These are phyloP conservation scores for Chaenogobius annularis DNA, from an alignment of 2,113 vertebrate species.

Conservation along the genomic window DNA sequence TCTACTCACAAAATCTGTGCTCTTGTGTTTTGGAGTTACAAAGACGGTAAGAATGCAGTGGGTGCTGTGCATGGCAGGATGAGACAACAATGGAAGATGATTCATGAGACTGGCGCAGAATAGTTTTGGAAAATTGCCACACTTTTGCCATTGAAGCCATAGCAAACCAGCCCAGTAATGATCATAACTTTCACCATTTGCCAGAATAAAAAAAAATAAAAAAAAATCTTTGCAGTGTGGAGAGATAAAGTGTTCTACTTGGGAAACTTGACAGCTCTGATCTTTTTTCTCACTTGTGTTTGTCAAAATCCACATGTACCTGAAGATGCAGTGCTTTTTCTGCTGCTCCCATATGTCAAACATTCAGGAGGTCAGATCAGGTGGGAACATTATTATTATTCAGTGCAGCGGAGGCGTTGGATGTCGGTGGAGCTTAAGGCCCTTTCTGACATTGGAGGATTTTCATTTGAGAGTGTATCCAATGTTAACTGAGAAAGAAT, in stretches of 20 bases:
- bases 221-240: not conserved
- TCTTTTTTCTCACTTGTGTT: slow-evolving; percentile 1
- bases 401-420: not conserved
- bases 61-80: not conserved
- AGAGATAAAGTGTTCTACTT: not conserved
- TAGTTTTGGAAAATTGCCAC: not conserved
- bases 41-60: not conserved
- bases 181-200: not conserved
- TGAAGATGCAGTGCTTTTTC: slow-evolving; percentile 2
- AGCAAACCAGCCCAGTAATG: not conserved
- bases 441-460: too few relatives aligned
- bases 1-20: not conserved
- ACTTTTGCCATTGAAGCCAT: not conserved
- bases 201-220: slow-evolving; percentile 4
- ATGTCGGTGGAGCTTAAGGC: not conserved
- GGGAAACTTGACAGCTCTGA: not conserved
- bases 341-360: not conserved
- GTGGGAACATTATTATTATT: not conserved
- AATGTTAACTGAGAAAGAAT: not conserved
- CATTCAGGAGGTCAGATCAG: not conserved
- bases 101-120: not conserved
- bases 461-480: not conserved
- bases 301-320: slow-evolving; percentile 8
- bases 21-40: not conserved
- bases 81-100: not conserved